Conservation (phyloP, 2,113 vertebrate genomes). For the Castor canadensis region DNA sequence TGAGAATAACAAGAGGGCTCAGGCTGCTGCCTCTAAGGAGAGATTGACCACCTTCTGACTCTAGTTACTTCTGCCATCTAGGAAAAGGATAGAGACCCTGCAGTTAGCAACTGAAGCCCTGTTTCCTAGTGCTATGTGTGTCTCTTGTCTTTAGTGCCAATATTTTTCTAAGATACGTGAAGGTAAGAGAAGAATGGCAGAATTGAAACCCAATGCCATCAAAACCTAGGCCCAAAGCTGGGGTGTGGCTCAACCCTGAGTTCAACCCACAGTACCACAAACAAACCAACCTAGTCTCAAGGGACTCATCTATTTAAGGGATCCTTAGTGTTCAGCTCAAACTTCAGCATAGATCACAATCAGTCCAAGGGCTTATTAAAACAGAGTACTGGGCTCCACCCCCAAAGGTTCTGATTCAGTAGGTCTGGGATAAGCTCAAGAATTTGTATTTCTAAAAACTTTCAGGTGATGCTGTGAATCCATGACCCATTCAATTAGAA, state of each 20-base stretch:
- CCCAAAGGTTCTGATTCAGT: neutral
- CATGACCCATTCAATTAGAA: neutral
- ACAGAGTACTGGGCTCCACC: neutral
- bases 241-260: too few species aligned
- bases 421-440: neutral
- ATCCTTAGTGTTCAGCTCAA: neutral
- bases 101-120: neutral
- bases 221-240: neutral
- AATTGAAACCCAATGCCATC: neutral
- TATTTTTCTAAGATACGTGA: neutral
- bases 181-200: neutral
- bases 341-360: neutral
- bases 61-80: neutral
- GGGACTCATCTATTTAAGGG: neutral
- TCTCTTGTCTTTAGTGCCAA: neutral
- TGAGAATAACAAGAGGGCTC: neutral
- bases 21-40: neutral
- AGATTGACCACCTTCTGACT: neutral
- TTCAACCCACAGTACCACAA: too few species aligned
- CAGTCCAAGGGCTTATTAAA: neutral
- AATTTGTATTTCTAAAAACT: neutral
- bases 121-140: fast-evolving
- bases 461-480: neutral
- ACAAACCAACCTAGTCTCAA: too few species aligned
- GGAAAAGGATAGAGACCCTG: neutral